Base-by-base conservation (phyloP, 1,140 invertebrate genomes). In the Diorhabda sublineata region DNA sequence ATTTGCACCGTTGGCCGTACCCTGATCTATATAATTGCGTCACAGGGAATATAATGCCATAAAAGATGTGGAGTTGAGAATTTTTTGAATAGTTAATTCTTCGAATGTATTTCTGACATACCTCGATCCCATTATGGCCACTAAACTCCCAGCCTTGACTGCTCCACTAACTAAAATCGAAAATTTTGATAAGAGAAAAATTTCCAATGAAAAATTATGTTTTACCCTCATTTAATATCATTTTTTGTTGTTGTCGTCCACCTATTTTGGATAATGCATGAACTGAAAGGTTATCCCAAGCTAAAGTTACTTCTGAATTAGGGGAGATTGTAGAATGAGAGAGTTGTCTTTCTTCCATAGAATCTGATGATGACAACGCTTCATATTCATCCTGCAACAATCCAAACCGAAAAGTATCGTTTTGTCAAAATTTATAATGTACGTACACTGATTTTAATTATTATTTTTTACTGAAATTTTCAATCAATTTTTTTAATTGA, bases 121-220 rank as follows among this genome's bases (percentile, higher is more conserved):
- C 90, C 90, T 96, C 45, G 94, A 89, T 69, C 96, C 96, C 88
- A 98, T 93, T 65, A 98, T 86, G 3, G 95, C 95, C 69, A 95
- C 88, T 67, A 98, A 82, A 76, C 91, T 90, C 6, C 94, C 95
- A 26, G 93, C 89, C 77, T 89, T 89, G 0, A 93, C 91, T 69
- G 85, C 92, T 42, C 91, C 91, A 63, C 86, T 88, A 0, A 89
- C 89, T 90, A 77, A 64, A 79, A 76, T 52, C 61, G 7, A 52
- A 9, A 67, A 71, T 72, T 7, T 66, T 64, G 26, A 26, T 26
- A 69, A 26, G 26, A 26, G 26, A 26, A 26, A 26, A 26, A 26
- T 26, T 26, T 26, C 26, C 26, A 26, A 26, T 26, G 1, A 26
- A 26, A 26, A 26, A 26, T 26, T n/a, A 7, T 67, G 58, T 68